Conservation (phyloP, 2,797 vertebrate genomes). For the Mormyrus hasselquistii region DNA sequence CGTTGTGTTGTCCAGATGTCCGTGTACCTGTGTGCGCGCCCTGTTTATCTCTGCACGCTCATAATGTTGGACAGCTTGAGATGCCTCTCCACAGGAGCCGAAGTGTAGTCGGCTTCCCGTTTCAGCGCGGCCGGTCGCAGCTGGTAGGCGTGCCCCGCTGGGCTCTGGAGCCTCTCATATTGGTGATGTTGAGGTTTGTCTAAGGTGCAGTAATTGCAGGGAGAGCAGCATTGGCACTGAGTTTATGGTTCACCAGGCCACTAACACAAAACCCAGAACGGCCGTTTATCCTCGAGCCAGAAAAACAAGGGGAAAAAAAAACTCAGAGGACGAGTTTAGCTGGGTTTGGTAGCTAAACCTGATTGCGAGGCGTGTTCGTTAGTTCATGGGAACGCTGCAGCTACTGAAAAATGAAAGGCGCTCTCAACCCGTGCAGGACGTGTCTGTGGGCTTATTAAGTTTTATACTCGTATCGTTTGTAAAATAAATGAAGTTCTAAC, state of each 20-base stretch:
- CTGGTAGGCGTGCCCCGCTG: not conserved
- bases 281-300: constrained; percentile 14
- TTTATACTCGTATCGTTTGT: not conserved
- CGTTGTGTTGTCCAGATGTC: too few species aligned
- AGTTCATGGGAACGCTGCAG: constrained; percentile 18
- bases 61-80: not conserved
- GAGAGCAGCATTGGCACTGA: not conserved
- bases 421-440: not conserved
- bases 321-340: not conserved
- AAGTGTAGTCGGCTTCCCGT: not conserved
- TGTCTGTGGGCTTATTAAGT: not conserved
- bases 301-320: not conserved
- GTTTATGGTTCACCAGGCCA: constrained; percentile 5
- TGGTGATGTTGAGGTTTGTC: constrained; percentile 10
- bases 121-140: not conserved
- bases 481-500: not conserved
- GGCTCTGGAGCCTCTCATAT: not conserved
- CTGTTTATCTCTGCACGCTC: not conserved
- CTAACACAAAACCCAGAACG: not conserved
- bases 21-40: not conserved
- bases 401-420: not conserved
- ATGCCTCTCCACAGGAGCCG: too few species aligned
- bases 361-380: constrained; percentile 40
- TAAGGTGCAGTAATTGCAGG: constrained; percentile 19
- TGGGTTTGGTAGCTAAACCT: constrained; percentile 6